phyloP scores from a whole-genome alignment of 1,140 invertebrate species.

The Pararge aegeria region DNA sequence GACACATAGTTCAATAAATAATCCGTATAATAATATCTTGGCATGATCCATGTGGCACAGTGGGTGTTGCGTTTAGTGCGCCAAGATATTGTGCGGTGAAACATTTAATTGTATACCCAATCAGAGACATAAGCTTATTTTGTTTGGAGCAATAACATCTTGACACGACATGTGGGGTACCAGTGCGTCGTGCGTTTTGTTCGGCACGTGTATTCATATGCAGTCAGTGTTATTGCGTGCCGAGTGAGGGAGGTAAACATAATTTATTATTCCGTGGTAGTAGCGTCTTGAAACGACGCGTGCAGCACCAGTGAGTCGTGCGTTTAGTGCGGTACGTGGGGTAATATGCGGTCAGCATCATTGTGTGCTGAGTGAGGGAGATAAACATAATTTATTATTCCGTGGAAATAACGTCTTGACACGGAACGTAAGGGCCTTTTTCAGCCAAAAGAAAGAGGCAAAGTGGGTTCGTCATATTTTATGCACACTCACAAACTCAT shows the following conservation, averaged over 20 bases:
- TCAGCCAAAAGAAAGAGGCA: conserved; percentile 21
- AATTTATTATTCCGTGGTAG: conserved; percentile 32
- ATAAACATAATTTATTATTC: conserved; percentile 35
- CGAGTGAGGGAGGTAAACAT: conserved; percentile 23
- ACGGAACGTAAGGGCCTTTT: conserved; percentile 28
- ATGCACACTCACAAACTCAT: conserved; percentile 37
- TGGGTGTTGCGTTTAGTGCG: no score
- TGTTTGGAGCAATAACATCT: no score
- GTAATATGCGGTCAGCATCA: not conserved
- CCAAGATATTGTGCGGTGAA: no score
- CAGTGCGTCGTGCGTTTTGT: no score
- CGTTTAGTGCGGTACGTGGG: not conserved
- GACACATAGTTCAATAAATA: no score
- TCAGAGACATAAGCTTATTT: no score
- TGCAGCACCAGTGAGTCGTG: no score
- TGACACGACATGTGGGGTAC: no score
- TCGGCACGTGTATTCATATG: not conserved
- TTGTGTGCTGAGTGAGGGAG: conserved; percentile 1
- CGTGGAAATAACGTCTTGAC: conserved; percentile 33
- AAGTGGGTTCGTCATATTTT: conserved; percentile 32
- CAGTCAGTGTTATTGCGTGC: not conserved
- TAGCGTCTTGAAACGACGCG: conserved; percentile 31
- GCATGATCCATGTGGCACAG: no score
- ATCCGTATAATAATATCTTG: no score
- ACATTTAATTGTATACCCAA: no score